Base-by-base conservation (phyloP, 2,888 invertebrate genomes). In the Steinernema hermaphroditum region DNA sequence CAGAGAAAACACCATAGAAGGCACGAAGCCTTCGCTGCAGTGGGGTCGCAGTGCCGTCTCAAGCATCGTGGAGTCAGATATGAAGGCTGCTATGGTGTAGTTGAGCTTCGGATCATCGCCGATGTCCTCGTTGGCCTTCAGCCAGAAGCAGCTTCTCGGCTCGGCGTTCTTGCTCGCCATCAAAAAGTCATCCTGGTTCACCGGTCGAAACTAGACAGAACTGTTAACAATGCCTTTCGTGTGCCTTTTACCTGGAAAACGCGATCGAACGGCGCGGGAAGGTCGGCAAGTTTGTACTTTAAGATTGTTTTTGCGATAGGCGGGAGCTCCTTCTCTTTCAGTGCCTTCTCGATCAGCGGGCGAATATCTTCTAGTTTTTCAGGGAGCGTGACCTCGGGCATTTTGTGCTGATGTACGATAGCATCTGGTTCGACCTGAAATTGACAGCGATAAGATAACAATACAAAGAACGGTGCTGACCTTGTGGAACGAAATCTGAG, bases 81-180 rank as follows among this genome's bases (percentile, higher is more conserved):
- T 82, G 77, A 87, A 88, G 14, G 86, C 87, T 2, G 86, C 86
- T 12, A 85, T 84, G 76, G 87, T 86, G 72, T 87, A 84, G 75
- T 87, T 87, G 24, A 86, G 72, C 71, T 85, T 83, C 22, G 76
- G 73, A 68, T 86, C 82, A 37, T 81, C 80, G 49, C 85, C 86
- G 32, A 62, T 62, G 32, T 29, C 32, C 62, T 62, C 62, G 16
- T 29, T 32, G 1, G 62, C 62, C 19, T 62, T 62, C 8, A 62
- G 62, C 62, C 62, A 62, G 62, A 62, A 62, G 62, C 16, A 62
- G 32, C 62, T 62, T 29, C 29, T 62, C 34, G 62, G 62, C 19
- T 62, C 62, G 16, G 62, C 32, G 4, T 62, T 62, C 32, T 62
- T 29, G 62, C 32, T 62, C 2, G 29, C 32, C 29, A 62, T 29